phyloP scores from a whole-genome alignment of 1,140 invertebrate species.

The Aphelinus atriplicis region DNA sequence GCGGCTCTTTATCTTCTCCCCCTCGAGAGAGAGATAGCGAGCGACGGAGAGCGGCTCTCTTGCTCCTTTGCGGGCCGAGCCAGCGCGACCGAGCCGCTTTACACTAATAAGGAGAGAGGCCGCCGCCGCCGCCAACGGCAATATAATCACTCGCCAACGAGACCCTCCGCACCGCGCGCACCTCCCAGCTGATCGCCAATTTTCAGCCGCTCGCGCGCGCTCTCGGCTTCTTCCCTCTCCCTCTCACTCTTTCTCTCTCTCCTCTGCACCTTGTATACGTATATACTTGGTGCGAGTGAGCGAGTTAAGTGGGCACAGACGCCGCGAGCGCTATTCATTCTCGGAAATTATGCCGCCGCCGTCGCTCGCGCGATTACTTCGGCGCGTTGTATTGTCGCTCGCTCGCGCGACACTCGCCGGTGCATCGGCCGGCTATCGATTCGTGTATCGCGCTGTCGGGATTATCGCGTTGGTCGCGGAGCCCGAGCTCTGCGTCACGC shows the following conservation, averaged over 20 bases:
- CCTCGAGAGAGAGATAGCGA: not conserved
- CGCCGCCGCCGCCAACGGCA: slow-evolving; percentile 27
- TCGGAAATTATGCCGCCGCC: slow-evolving; percentile 23
- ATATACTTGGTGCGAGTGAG: no score
- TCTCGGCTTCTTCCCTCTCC: slow-evolving; percentile 25
- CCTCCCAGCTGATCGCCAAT: slow-evolving; percentile 27
- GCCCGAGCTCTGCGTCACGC: no score
- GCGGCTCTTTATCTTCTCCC: slow-evolving; percentile 5
- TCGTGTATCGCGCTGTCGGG: no score
- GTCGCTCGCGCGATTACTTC: not conserved
- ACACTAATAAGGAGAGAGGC: slow-evolving; percentile 39
- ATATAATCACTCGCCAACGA: slow-evolving; percentile 28
- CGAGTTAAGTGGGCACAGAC: not conserved
- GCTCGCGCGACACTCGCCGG: no score
- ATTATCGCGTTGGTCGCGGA: no score
- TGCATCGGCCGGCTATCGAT: no score
- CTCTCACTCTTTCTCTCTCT: slow-evolving; percentile 6
- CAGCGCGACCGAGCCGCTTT: slow-evolving; percentile 13
- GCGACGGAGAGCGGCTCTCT: not conserved
- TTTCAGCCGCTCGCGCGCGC: slow-evolving; percentile 27
- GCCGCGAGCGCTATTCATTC: slow-evolving; percentile 15
- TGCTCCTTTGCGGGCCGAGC: not conserved
- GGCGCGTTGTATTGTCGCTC: no score
- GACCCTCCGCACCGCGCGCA: slow-evolving; percentile 35
- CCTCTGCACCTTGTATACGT: no score